Conservation (phyloP, 2,113 vertebrate species). For the Otus sunia region DNA sequence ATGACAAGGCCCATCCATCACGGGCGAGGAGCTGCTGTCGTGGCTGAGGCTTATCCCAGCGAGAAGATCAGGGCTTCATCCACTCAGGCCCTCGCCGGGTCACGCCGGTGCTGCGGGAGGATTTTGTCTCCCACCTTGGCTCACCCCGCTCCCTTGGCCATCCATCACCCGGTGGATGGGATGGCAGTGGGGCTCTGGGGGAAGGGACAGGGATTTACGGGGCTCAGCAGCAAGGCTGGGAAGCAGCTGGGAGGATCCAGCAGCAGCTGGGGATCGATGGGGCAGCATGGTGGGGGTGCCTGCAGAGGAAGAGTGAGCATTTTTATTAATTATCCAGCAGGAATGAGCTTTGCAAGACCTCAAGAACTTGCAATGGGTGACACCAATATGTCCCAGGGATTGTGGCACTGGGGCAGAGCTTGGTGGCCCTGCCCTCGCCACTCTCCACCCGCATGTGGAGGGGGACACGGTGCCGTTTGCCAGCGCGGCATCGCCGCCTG, state of each 20-base stretch:
- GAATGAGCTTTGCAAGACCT: accelerated
- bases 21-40: accelerated
- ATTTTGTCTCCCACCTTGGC: accelerated
- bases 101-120: accelerated
- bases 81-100: accelerated
- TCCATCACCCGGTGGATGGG: accelerated
- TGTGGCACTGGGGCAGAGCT: too few relatives aligned
- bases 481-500: accelerated
- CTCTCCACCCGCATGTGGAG: not conserved
- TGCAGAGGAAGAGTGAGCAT: accelerated
- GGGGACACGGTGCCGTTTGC: accelerated
- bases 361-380: not conserved
- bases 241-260: accelerated
- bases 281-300: accelerated
- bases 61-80: accelerated
- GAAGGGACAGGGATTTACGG: not conserved
- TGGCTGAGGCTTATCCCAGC: not conserved
- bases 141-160: not conserved
- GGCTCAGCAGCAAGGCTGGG: not conserved
- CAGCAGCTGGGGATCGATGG: accelerated
- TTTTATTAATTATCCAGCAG: not conserved
- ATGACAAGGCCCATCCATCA: slow-evolving; percentile 12
- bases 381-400: not conserved
- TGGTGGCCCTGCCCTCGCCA: not conserved
- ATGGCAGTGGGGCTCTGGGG: not conserved